A percentile compares a stretch with the other conserved stretches of the same genome.
phyloP scores from a whole-genome alignment of 2,888 invertebrate genomes.

The Ochropleura leucogaster region DNA sequence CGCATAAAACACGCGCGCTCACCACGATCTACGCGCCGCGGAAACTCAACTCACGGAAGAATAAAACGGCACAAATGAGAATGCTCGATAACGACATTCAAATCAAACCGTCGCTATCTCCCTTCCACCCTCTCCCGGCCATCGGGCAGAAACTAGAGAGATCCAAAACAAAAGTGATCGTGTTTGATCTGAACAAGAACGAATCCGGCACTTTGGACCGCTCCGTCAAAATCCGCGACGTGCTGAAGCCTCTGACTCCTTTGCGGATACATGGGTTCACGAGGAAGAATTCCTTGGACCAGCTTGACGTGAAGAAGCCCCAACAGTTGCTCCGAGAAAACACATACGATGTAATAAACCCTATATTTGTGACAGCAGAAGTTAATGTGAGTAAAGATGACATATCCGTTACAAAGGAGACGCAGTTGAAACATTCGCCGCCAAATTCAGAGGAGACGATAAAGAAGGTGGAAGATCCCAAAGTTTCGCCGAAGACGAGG shows the following conservation, averaged over 20 bases:
- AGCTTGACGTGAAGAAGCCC: slow-evolving; percentile 75
- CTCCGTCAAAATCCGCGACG: slow-evolving; percentile 78
- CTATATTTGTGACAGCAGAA: slow-evolving; percentile 78
- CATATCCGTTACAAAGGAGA: slow-evolving; percentile 52
- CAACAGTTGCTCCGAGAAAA: slow-evolving; percentile 85
- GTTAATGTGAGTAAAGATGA: slow-evolving; percentile 71
- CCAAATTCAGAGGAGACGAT: slow-evolving; percentile 33
- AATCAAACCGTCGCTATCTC: slow-evolving; percentile 82
- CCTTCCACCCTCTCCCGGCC: slow-evolving; percentile 87
- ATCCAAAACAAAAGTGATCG: slow-evolving; percentile 83
- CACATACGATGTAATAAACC: slow-evolving; percentile 87
- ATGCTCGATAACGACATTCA: slow-evolving; percentile 85
- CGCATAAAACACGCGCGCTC: slow-evolving; percentile 85
- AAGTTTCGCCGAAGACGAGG: slow-evolving; percentile 82
- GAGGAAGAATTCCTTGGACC: slow-evolving; percentile 76
- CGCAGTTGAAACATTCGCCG: slow-evolving; percentile 14
- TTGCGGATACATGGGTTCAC: slow-evolving; percentile 79
- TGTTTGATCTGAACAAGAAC: slow-evolving; percentile 82
- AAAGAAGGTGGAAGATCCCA: slow-evolving; percentile 50
- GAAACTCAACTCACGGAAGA: slow-evolving; percentile 81
- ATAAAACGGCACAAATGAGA: slow-evolving; percentile 83
- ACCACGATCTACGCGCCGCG: slow-evolving; percentile 88
- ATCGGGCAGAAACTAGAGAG: slow-evolving; percentile 84
- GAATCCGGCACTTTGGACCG: slow-evolving; percentile 64
- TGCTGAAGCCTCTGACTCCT: slow-evolving; percentile 85